Base-by-base conservation (phyloP, 2,888 invertebrate species). In the Drosophila antonietae region DNA sequence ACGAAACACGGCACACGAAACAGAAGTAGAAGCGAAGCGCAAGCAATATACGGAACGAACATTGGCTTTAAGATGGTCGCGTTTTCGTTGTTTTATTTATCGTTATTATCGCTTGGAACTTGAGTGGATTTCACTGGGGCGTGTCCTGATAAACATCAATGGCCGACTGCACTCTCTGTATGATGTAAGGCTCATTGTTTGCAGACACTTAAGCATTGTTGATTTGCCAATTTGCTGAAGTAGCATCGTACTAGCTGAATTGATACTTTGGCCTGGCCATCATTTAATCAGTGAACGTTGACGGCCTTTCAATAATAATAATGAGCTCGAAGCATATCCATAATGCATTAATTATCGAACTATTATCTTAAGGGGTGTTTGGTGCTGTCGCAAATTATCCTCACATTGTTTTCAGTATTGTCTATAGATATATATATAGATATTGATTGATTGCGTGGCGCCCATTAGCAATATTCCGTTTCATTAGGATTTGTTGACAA, bases 31-130 rank as follows among this genome's bases (percentile, higher is more conserved):
- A 28, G 5, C 3, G 3, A 23, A 23, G 23, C 23, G 23, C 28
- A 28, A 28, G 31, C 14, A 23, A 43, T n/a, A 41, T 33, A 44
- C 12, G 8, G 39, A 37, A 63, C 31, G 58, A 28, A 28, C 28
- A 28, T 28, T 41, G 60, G 58, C 77, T 78, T 78, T 74, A 75
- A 75, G 70, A 49, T 74, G 63, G 51, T 56, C 68, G 59, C 61
- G 28, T 6, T 20, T 5, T 65, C 62, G 60, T 65, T 78, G 65
- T 52, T 71, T 71, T 77, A 77, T 79, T 78, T 78, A 73, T 81
- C 69, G 79, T 81, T 86, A 83, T 86, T 83, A 78, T 75, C 71
- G 75, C 78, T 49, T 44, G 67, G 12, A 75, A 78, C 78, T 78
- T 75, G 75, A 78, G 78, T 78, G 78, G 61, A 53, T 51, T 75